A percentile compares a stretch with the other conserved stretches of the same genome.
Conservation (phyloP, 2,888 invertebrate genomes). For the Drosophila incognita region DNA sequence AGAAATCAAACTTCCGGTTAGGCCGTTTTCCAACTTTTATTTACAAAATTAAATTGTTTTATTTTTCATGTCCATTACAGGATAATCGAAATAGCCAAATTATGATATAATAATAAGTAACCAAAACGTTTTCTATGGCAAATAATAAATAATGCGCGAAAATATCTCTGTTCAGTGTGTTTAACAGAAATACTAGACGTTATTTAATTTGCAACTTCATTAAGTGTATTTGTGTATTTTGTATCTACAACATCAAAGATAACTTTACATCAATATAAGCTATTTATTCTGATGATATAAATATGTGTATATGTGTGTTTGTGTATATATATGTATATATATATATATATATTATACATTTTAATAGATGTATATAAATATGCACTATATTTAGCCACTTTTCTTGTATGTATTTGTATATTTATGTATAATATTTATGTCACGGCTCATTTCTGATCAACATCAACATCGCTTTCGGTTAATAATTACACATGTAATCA, state of each 20-base stretch:
- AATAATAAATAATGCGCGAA: constrained; percentile 59
- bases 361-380: constrained; percentile 44
- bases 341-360: constrained; percentile 29
- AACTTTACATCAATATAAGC: constrained; percentile 65
- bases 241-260: constrained; percentile 83
- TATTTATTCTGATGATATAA: constrained; percentile 47
- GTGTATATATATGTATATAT: constrained; percentile 43
- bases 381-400: constrained; percentile 52
- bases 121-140: constrained; percentile 39
- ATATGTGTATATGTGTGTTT: constrained; percentile 24
- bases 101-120: constrained; percentile 38
- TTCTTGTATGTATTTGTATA: constrained; percentile 61
- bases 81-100: constrained; percentile 48
- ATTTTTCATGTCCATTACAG: constrained; percentile 51
- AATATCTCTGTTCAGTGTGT: constrained; percentile 53
- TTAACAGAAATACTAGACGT: constrained; percentile 41
- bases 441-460: constrained; percentile 19
- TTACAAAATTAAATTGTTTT: constrained; percentile 73
- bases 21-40: constrained; percentile 71
- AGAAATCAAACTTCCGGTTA: constrained; percentile 6
- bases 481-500: constrained; percentile 65
- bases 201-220: constrained; percentile 34
- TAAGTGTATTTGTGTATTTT: constrained; percentile 39
- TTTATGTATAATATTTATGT: constrained; percentile 53
- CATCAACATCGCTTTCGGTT: constrained; percentile 46